Evolutionary conservation across 2,113 vertebrate species (phyloP), one percentile per base, ranked within the genome.

Genomic region (Murina feae): DNA sequence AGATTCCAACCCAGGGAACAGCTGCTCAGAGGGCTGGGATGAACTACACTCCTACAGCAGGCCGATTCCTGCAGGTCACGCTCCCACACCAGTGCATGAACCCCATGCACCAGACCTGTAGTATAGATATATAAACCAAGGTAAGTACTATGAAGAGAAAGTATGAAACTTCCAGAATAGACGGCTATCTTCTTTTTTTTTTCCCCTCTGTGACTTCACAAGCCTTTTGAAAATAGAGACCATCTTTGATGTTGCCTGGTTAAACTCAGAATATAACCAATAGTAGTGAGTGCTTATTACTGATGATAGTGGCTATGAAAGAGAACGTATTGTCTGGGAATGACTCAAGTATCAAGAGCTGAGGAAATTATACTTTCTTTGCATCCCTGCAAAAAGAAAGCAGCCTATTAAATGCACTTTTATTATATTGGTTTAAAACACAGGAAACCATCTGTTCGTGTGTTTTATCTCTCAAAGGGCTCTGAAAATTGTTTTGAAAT

Each of bases 401-500:
- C 37, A 74, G 71, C 28, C n/a, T 80, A 42, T 12, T 72, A 14
- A 60, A 86, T 20, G 11, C 4, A 75, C 81, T 85, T 8, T 71
- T 13, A 65, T 2, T 86, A 51, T 39, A 18, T 39, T 72, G 47
- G 35, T 25, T 80, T 76, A 58, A 69, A 94, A 53, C 72, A 69
- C 12, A n/a, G 37, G 55, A 18, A 44, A 65, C 21, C 23, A 39
- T 28, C 66, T 81, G 35, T 60, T 12, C 47, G 4, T 49, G 51
- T 87, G 37, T 63, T 82, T 58, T 51, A 42, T 89, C 42, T 91
- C 80, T 86, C 30, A 32, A 53, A 78, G 25, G 20, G 11, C 32
- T 68, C 83, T 74, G 47, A 72, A 89, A 63, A 42, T 92, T 72
- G 35, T 55, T 95, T 90, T 83, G 49, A 60, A 69, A 91, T 79